Evolutionary conservation across 2,797 vertebrate species (phyloP), one percentile per base, ranked within the genome.

Genomic region (Coregonus sp.): DNA sequence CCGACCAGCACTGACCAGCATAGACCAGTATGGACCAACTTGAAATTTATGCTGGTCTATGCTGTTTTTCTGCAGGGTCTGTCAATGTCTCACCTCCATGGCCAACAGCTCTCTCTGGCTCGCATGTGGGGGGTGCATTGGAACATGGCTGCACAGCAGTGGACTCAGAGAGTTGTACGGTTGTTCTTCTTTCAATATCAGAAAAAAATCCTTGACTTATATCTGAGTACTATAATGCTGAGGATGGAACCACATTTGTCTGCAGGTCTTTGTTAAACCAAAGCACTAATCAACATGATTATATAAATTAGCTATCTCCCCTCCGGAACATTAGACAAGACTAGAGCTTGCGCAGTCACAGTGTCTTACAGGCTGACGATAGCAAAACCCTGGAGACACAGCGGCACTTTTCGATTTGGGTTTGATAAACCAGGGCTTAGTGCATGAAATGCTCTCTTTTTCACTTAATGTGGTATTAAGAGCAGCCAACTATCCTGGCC

Each of bases 31-130:
- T 9, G 40, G 40, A 40, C 40, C 40, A 40, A 40, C 40, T 40
- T 40, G 7, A 9, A 9, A 40, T 40, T 9, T 40, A 40, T 9
- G 40, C 40, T 40, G 40, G 40, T 40, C 40, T 40, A 9, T 40
- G 40, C 7, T 40, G 40, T 7, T 7, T 40, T 40, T 40, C 40
- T 9, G 40, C 1, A 40, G 40, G 40, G 7, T 89, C 82, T 86
- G 89, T 93, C 89, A 89, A 74, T 85, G 87, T 91, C 91, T 90
- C 91, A 90, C 89, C 86, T 91, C 89, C 79, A 75, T 71, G 63
- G 86, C 85, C 82, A 85, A 82, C 76, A 82, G 83, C 83, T 79
- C 81, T 68, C 71, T 73, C 25, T 67, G 52, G 72, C 78, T 85
- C 79, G 37, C 81, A 88, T 80, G 80, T 81, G 78, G 77, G 56